phyloP scores from a whole-genome alignment of 2,113 vertebrate genomes.

The Ameiurus melas region DNA sequence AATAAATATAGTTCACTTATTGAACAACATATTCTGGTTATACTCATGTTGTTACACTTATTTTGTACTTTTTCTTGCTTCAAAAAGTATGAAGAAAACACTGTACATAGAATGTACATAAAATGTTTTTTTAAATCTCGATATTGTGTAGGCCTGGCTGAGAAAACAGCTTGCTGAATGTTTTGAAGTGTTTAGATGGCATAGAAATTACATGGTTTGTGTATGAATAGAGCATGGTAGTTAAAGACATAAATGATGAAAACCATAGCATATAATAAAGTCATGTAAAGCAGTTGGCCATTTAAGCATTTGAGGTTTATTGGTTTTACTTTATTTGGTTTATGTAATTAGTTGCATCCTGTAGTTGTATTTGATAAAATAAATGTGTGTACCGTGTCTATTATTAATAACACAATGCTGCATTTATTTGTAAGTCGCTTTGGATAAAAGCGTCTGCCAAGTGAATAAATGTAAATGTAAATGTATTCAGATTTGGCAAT shows the following conservation, averaged over 20 bases:
- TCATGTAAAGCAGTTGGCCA: neutral
- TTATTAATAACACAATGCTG: neutral
- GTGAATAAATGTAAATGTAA: no score
- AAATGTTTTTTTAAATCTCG: neutral
- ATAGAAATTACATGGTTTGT: slow-evolving; percentile 17
- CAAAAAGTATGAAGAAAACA: neutral
- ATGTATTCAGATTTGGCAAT: neutral
- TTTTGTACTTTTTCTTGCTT: neutral
- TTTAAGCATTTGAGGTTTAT: neutral
- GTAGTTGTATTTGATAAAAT: neutral
- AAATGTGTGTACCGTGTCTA: neutral
- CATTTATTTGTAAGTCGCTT: no score
- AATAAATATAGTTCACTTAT: neutral
- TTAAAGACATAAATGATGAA: no score
- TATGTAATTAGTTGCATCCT: neutral
- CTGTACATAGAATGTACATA: neutral
- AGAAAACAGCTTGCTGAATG: neutral
- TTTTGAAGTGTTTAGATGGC: neutral
- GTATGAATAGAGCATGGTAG: neutral
- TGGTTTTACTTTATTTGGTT: slow-evolving; percentile 1
- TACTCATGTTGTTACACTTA: neutral
- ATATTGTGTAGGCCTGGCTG: neutral
- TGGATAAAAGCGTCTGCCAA: no score
- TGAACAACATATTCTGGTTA: neutral
- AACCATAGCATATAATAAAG: neutral